phyloP scores from a whole-genome alignment of 2,113 vertebrate species.

The Lycocorax pyrrhopterus region DNA sequence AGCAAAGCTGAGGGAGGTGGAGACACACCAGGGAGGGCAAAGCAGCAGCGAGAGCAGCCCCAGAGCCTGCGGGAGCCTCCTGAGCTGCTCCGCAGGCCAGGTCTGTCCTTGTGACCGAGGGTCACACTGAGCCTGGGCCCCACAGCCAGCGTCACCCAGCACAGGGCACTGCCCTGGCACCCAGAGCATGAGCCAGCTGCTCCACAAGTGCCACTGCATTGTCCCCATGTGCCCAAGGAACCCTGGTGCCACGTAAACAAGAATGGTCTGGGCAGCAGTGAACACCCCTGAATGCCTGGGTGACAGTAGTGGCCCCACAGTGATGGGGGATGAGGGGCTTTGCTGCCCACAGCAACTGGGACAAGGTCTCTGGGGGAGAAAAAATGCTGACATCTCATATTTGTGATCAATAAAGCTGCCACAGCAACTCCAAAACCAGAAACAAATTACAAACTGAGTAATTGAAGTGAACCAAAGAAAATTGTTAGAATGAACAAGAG shows the following conservation, averaged over 20 bases:
- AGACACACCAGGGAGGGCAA: rapidly evolving
- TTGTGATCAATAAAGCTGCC: not conserved
- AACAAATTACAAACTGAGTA: not conserved
- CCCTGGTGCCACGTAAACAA: rapidly evolving
- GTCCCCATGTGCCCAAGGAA: not conserved
- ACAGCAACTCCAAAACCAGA: not conserved
- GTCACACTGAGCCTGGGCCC: not conserved
- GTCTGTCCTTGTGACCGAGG: too few species aligned
- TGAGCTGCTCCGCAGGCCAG: not conserved
- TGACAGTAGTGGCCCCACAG: not conserved
- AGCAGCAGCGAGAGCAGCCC: rapidly evolving
- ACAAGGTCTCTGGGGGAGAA: rapidly evolving
- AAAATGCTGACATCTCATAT: not conserved
- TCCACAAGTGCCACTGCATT: rapidly evolving
- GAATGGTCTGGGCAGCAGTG: not conserved
- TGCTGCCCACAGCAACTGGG: not conserved
- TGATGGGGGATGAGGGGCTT: rapidly evolving
- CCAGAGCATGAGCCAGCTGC: rapidly evolving
- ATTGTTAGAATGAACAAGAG: not conserved
- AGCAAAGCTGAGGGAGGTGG: not conserved
- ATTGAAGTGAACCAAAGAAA: not conserved
- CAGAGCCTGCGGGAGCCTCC: not conserved
- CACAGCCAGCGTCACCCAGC: not conserved
- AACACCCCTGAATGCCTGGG: rapidly evolving
- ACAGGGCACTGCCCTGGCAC: not conserved